These are phyloP conservation scores for Tetheella fluctuosa DNA, from an alignment of 2,888 invertebrate genomes.

Conservation along the genomic window DNA sequence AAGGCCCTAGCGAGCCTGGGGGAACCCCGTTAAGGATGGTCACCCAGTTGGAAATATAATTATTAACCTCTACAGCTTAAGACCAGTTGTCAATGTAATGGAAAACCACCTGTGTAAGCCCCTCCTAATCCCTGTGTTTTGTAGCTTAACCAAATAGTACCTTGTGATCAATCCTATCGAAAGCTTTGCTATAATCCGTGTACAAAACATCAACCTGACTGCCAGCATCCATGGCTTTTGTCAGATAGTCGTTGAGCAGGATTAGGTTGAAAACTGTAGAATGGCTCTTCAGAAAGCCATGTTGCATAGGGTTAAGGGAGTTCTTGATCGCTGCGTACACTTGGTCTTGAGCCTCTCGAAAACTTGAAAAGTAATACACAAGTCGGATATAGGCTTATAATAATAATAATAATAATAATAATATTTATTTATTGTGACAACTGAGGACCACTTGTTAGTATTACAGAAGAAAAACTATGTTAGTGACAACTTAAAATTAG, in stretches of 20 bases:
- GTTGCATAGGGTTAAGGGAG: neutral
- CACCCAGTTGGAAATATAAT: neutral
- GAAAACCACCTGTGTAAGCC: neutral
- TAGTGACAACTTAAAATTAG: too few relatives aligned
- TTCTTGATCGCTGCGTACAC: neutral
- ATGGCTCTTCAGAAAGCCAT: neutral
- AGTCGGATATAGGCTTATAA: too few relatives aligned
- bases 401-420: too few relatives aligned
- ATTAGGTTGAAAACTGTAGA: neutral
- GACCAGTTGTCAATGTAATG: neutral
- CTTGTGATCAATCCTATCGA: neutral
- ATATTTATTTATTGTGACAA: too few relatives aligned
- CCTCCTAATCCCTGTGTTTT: neutral
- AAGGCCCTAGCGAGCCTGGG: too few relatives aligned
- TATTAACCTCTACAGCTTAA: neutral
- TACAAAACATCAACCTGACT: neutral
- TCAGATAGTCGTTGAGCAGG: neutral
- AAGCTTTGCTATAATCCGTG: neutral
- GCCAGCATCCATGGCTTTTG: neutral
- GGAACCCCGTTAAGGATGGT: too few relatives aligned
- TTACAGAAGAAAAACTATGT: too few relatives aligned
- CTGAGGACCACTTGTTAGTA: too few relatives aligned
- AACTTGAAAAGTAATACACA: too few relatives aligned
- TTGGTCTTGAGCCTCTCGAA: too few relatives aligned
- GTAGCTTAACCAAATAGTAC: neutral